Evolutionary conservation across 2,797 vertebrate genomes (phyloP).

Genomic region (Momotus momota): DNA sequence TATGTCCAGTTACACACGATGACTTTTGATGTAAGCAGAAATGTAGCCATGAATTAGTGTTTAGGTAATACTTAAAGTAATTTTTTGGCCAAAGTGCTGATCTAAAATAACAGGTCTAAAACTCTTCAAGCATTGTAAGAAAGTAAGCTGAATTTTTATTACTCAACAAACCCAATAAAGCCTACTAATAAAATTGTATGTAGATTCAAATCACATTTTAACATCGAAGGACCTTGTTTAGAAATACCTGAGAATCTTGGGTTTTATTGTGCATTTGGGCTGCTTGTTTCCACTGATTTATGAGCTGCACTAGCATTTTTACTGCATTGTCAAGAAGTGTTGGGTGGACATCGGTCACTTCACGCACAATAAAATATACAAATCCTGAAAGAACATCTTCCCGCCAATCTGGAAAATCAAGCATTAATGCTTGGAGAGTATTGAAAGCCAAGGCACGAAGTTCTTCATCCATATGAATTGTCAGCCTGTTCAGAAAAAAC

Average conservation of each 20-base stretch:
- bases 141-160: background rate
- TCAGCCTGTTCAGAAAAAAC: conserved; percentile 85
- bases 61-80: background rate
- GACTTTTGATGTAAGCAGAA: background rate
- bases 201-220: background rate
- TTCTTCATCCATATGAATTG: conserved; percentile 99
- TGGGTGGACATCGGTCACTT: conserved; percentile 96
- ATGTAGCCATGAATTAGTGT: background rate
- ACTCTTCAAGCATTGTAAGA: background rate
- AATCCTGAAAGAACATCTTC: conserved; percentile 98
- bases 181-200: background rate
- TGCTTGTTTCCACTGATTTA: conserved; percentile 96
- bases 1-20: background rate
- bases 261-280: conserved; percentile 92
- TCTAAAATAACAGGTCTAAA: background rate
- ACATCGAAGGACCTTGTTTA: background rate
- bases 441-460: conserved; percentile 96
- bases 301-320: conserved; percentile 98
- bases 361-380: conserved; percentile 95
- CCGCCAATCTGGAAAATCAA: conserved; percentile 97
- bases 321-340: conserved; percentile 96
- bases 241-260: conserved; percentile 88
- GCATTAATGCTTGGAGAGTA: conserved; percentile 97
- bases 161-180: background rate
- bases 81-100: background rate